Base-by-base conservation (phyloP, 1,140 invertebrate genomes). In the Drosophila cardini region DNA sequence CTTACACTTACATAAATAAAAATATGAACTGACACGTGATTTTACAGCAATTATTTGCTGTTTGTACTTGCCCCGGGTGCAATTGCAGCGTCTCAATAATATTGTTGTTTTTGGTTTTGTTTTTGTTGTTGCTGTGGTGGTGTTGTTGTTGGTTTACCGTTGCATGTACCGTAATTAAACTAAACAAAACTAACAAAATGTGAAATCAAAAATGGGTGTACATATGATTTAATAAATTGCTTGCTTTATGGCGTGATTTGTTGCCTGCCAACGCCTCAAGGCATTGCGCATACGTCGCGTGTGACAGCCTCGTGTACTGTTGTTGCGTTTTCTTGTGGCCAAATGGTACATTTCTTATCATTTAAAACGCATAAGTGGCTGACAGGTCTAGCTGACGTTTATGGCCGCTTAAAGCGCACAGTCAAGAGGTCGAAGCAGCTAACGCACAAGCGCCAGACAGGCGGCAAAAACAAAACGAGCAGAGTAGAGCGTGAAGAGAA, bases 301-400 rank as follows among this genome's bases (percentile, higher is more conserved):
- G 67, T 34, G 62, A 62, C 71, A 63, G 21, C 7, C n/a, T 13
- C 21, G 21, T 40, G 38, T 4, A 26, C 2, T 40, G 38, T 13
- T 10, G 30, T n/a, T 32, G 46, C n/a, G 0, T 11, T n/a, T 34
- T 60, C 21, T 70, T 36, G 30, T 16, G 56, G 43, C 42, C 68
- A 50, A 65, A 80, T 53, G 72, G 57, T 56, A 69, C 73, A 86
- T 87, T 73, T 82, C 78, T 86, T 83, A 87, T 87, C 82, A 86
- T 86, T 75, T 86, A 86, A 86, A 79, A 78, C 34, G 53, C 82
- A 86, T 86, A 86, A 81, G 61, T 55, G 78, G 64, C 65, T 60
- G 65, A 57, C 65, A 72, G 8, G 48, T 30, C 48, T 46, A 26
- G 45, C 40, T 50, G 60, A 40, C 77, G 36, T 77, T 84, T 80